Percentiles rank a stretch among this genome's conserved stretches.
These are phyloP conservation scores for Morus bassanus DNA, from an alignment of 2,797 vertebrate species.

Conservation along the genomic window DNA sequence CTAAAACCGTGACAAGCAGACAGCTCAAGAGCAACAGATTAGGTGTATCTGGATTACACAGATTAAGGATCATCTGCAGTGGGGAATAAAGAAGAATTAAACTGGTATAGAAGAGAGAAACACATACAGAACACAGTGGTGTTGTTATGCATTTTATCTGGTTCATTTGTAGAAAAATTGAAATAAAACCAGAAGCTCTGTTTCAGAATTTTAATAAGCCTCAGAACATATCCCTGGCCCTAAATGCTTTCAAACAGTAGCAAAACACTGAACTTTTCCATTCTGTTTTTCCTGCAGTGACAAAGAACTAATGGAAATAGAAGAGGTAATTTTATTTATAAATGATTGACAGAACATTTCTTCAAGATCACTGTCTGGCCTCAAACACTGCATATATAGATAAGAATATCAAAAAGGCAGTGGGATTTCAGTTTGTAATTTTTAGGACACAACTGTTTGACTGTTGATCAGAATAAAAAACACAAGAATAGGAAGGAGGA, in stretches of 20 bases:
- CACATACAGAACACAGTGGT: not conserved
- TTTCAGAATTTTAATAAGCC: not conserved
- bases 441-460: not conserved
- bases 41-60: not conserved
- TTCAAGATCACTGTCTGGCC: not conserved
- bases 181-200: not conserved
- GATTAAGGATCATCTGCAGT: not conserved
- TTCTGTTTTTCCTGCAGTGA: not conserved
- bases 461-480: not conserved
- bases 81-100: not conserved
- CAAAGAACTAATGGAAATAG: not conserved
- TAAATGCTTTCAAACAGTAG: not conserved
- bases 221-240: rapidly evolving
- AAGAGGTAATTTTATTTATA: not conserved
- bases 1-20: too few relatives aligned
- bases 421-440: not conserved
- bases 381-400: not conserved
- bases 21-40: not conserved
- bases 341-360: not conserved
- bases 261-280: not conserved
- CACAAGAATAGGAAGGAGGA: not conserved
- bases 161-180: not conserved
- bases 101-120: not conserved
- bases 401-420: not conserved
- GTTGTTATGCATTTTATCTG: not conserved